Evolutionary conservation across 2,888 invertebrate species (phyloP).

Genomic region (Adineta ricciae): DNA sequence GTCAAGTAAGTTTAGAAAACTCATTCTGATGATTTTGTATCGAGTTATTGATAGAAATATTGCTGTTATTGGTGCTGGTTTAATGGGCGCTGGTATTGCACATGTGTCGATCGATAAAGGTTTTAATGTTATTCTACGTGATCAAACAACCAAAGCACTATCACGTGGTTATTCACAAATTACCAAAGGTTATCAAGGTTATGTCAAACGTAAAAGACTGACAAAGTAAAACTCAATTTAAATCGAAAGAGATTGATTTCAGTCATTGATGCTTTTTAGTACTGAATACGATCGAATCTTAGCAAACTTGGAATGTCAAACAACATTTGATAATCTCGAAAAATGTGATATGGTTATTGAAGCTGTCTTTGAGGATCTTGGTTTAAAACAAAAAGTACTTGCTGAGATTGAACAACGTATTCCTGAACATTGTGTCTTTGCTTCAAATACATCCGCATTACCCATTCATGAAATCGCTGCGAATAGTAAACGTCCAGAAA

Average conservation of each 20-base stretch:
- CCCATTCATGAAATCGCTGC: conserved; percentile 89
- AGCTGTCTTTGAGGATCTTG: conserved; percentile 93
- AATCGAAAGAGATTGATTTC: background rate
- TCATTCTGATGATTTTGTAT: background rate
- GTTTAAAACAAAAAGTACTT: conserved; percentile 88
- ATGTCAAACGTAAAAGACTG: conserved; percentile 75
- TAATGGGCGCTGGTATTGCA: conserved; percentile 97
- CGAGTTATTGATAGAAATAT: conserved; percentile 55
- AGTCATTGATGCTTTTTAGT: background rate
- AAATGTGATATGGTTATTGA: conserved; percentile 87
- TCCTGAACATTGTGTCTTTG: conserved; percentile 80
- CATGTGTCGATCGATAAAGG: conserved; percentile 93
- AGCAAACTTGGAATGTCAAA: conserved; percentile 6
- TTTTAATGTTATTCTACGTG: conserved; percentile 77
- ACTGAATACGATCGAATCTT: background rate
- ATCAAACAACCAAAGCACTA: conserved; percentile 70
- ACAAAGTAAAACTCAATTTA: conserved; percentile 41
- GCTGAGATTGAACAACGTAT: conserved; percentile 74
- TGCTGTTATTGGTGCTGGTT: conserved; percentile 82
- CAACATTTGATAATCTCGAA: conserved; percentile 59
- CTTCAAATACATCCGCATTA: conserved; percentile 94
- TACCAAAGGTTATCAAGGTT: conserved; percentile 66
- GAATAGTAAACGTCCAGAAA: conserved; percentile 83
- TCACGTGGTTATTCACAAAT: conserved; percentile 81
- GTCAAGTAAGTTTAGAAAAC: conserved; percentile 59